Conservation (phyloP, 23 tunicate genomes). For the Halocynthia roretzi region DNA sequence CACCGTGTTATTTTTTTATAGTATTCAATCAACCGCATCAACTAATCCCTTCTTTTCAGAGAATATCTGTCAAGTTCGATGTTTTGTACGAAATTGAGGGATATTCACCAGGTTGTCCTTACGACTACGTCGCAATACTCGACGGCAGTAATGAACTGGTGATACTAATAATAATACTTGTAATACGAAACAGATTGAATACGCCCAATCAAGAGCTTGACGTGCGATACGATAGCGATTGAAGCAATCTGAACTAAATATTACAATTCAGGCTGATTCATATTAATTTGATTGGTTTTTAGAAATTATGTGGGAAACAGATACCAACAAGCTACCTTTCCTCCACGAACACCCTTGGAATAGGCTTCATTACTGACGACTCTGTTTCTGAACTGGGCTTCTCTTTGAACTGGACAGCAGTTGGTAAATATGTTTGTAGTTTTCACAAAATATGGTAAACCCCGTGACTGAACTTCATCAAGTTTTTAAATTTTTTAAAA, state of each 20-base stretch:
- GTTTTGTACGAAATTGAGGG: not conserved
- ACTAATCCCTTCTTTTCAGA: not conserved
- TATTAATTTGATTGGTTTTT: not conserved
- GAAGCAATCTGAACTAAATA: too few relatives aligned
- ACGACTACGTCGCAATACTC: not conserved
- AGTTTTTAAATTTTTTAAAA: too few relatives aligned
- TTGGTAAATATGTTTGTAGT: not conserved
- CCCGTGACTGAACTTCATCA: too few relatives aligned
- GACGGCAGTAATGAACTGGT: too few relatives aligned
- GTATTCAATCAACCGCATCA: not conserved
- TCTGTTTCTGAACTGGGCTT: constrained; percentile 3
- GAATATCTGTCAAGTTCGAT: constrained; percentile 1
- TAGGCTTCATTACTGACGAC: not conserved
- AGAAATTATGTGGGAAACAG: not conserved
- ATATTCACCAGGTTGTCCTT: not conserved
- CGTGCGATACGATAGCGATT: not conserved
- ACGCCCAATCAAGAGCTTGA: not conserved
- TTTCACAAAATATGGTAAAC: too few relatives aligned
- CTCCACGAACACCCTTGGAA: not conserved
- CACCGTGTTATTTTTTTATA: not conserved
- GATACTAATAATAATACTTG: too few relatives aligned
- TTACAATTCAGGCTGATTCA: too few relatives aligned
- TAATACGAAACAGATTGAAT: too few relatives aligned
- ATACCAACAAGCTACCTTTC: not conserved
- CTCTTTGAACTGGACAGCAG: constrained; percentile 21